A percentile compares a stretch with the other conserved stretches of the same genome.
These are phyloP conservation scores for Microchirus variegatus DNA, from an alignment of 2,797 vertebrate genomes.

Conservation along the genomic window DNA sequence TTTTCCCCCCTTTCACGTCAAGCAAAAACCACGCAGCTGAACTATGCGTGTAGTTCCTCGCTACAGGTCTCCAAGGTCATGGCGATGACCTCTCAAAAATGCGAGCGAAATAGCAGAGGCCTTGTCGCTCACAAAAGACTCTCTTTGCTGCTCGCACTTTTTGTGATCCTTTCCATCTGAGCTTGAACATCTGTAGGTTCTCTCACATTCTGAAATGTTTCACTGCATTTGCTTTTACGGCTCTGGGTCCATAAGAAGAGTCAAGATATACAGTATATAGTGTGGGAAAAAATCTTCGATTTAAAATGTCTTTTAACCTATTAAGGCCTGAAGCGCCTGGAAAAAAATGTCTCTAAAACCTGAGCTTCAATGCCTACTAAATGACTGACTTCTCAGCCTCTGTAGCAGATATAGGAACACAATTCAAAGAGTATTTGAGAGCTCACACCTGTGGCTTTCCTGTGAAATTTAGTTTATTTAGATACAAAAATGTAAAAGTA, in stretches of 20 bases:
- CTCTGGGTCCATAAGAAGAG: constrained; percentile 15
- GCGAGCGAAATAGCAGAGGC: constrained; percentile 20
- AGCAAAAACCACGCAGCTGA: constrained; percentile 20
- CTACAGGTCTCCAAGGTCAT: constrained; percentile 48
- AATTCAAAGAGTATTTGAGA: too few relatives aligned
- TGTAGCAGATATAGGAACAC: too few relatives aligned
- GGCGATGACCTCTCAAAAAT: constrained; percentile 33
- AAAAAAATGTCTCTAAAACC: too few relatives aligned
- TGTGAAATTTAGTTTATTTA: too few relatives aligned
- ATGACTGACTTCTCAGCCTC: too few relatives aligned
- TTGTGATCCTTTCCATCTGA: constrained; percentile 24
- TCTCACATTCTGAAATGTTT: constrained; percentile 21
- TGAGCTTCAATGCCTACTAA: too few relatives aligned
- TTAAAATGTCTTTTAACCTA: constrained; percentile 15
- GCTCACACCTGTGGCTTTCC: too few relatives aligned
- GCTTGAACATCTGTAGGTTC: constrained; percentile 16
- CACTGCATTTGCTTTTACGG: constrained; percentile 12
- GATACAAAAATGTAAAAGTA: too few relatives aligned
- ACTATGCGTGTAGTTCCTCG: constrained; percentile 40
- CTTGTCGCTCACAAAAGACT: constrained; percentile 43
- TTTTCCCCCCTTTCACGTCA: background rate
- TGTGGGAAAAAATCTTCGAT: constrained; percentile 7
- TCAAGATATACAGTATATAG: background rate
- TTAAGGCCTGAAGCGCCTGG: too few relatives aligned
- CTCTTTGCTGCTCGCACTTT: constrained; percentile 21